Conservation (phyloP, 2,888 invertebrate genomes). For the Xanthia togata region DNA sequence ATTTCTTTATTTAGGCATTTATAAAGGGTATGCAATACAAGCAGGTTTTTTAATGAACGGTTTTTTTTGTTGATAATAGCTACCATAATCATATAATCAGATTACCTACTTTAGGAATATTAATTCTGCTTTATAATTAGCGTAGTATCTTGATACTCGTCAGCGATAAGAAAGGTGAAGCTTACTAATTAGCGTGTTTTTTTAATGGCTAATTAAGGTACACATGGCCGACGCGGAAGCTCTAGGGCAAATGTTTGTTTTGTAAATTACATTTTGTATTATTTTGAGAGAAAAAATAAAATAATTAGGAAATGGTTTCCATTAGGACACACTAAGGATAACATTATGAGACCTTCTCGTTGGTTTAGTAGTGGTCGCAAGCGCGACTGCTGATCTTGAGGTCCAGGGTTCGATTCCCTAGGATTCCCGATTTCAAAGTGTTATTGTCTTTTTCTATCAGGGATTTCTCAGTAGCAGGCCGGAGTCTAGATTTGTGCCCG, state of each 20-base stretch:
- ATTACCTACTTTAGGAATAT: background rate
- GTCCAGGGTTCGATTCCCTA: background rate
- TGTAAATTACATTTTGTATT: background rate
- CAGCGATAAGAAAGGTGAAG: conserved; percentile 14
- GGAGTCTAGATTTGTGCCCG: background rate
- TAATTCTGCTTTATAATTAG: conserved; percentile 25
- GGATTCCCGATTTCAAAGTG: too few relatives aligned
- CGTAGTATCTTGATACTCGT: conserved; percentile 18
- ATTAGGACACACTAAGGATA: background rate
- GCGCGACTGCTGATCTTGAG: background rate
- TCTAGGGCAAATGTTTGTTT: background rate
- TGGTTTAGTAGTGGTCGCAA: background rate
- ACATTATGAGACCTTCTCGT: background rate
- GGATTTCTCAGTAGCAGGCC: background rate
- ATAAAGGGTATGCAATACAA: background rate
- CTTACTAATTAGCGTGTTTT: conserved; percentile 44
- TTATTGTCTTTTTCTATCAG: background rate
- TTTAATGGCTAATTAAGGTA: conserved; percentile 33
- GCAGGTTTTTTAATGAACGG: background rate
- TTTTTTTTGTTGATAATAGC: background rate
- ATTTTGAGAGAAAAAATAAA: background rate
- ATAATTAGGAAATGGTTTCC: background rate
- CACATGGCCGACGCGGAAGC: background rate
- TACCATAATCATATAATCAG: background rate
- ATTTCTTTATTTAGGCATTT: background rate